Percentiles rank a stretch among this genome's conserved stretches.
phyloP scores from a whole-genome alignment of 2,797 vertebrate genomes.

The Delichon dasypus region DNA sequence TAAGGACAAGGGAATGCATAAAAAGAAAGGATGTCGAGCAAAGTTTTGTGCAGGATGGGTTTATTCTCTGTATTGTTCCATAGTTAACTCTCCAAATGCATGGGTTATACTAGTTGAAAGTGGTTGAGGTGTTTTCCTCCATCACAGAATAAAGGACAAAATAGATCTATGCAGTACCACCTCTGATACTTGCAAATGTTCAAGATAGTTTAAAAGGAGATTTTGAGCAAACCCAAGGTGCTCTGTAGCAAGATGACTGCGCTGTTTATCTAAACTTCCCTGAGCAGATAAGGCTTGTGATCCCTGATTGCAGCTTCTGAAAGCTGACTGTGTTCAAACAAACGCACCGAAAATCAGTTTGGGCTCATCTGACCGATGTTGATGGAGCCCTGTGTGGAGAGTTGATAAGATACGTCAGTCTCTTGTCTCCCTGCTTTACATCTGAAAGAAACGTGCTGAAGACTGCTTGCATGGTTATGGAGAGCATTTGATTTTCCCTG shows the following conservation, averaged over 20 bases:
- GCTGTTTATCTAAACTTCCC: neutral
- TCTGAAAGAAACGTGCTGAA: neutral
- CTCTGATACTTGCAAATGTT: neutral
- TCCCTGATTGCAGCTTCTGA: neutral
- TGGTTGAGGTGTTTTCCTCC: neutral
- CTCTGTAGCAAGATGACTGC: neutral
- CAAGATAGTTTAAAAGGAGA: neutral
- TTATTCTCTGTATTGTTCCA: neutral
- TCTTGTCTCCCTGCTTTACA: neutral
- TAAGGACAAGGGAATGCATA: neutral
- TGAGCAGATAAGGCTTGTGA: neutral
- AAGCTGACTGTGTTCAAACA: neutral
- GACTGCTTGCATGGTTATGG: neutral
- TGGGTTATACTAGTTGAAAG: neutral
- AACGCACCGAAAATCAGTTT: accelerated
- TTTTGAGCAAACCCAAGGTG: neutral
- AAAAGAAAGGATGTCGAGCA: neutral
- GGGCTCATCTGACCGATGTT: neutral
- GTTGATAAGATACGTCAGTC: constrained; percentile 35
- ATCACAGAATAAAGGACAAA: neutral
- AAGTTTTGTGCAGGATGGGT: neutral
- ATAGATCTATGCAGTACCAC: neutral
- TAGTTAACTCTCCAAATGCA: neutral
- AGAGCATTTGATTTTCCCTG: neutral
- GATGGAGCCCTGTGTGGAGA: neutral